phyloP scores from a whole-genome alignment of 2,113 vertebrate genomes.

The Pristiophorus japonicus region DNA sequence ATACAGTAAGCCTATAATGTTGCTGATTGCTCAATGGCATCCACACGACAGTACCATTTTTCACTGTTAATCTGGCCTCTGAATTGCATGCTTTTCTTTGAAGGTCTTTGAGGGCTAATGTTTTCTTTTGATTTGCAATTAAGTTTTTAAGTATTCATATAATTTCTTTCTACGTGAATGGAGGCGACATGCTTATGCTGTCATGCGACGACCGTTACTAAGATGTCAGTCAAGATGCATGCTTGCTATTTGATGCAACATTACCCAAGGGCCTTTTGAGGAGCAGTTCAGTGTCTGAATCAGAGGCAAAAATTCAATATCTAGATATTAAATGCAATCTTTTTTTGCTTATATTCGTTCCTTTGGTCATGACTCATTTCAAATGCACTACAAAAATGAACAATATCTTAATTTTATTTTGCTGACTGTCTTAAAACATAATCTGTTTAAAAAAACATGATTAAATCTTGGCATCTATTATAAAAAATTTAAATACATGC shows the following conservation, averaged over 20 bases:
- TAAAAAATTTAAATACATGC: not conserved
- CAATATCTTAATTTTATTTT: no score
- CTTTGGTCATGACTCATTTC: not conserved
- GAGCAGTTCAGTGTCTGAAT: not conserved
- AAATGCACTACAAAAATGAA: not conserved
- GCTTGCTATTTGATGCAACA: not conserved
- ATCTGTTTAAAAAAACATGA: not conserved
- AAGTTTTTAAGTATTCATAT: no score
- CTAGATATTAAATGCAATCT: not conserved
- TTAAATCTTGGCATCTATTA: not conserved
- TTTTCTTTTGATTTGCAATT: no score
- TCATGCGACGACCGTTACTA: no score
- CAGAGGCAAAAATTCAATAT: not conserved
- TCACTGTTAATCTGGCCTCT: not conserved
- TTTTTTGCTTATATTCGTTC: not conserved
- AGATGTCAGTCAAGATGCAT: not conserved
- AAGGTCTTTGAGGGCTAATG: no score
- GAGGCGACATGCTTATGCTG: no score
- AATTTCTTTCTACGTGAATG: not conserved
- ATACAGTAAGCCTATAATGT: not conserved
- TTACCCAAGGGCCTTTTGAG: not conserved
- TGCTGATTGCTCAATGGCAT: not conserved
- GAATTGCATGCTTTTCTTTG: not conserved
- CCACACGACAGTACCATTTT: not conserved
- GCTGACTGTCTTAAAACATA: not conserved